Conservation (phyloP, 1,140 invertebrate species). For the Matsumurasca onukii region DNA sequence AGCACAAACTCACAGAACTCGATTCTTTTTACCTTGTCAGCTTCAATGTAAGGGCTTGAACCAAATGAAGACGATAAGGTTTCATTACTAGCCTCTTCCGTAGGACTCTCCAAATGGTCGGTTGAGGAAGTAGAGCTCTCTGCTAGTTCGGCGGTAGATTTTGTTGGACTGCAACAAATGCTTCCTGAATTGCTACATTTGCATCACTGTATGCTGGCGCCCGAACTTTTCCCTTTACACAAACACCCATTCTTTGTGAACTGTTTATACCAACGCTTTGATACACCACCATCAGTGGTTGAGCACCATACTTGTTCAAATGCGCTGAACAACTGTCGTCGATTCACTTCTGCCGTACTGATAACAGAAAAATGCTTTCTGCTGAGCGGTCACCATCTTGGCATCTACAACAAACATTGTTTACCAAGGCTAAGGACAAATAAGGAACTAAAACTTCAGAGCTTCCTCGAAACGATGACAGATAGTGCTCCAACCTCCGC, state of each 20-base stretch:
- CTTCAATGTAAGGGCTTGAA: conserved; percentile 7
- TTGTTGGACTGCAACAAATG: conserved; percentile 23
- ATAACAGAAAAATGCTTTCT: background rate
- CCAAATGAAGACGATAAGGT: too few species aligned
- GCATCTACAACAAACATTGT: background rate
- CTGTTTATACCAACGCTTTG: too few species aligned
- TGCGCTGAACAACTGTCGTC: too few species aligned
- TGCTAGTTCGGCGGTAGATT: background rate
- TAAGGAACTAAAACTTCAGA: background rate
- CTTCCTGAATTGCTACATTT: conserved; percentile 23
- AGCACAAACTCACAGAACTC: too few species aligned
- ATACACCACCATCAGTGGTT: conserved; percentile 8
- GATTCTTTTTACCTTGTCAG: background rate
- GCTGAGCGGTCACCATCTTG: too few species aligned
- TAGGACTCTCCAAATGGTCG: too few species aligned
- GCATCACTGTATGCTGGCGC: conserved; percentile 17
- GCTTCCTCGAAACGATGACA: too few species aligned
- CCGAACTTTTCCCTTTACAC: conserved; percentile 20
- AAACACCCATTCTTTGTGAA: too few species aligned
- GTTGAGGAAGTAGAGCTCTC: too few species aligned
- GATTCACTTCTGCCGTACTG: background rate
- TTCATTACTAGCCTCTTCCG: too few species aligned
- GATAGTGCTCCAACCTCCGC: background rate
- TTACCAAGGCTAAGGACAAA: background rate
- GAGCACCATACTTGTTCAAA: conserved; percentile 3